Conservation (phyloP, 2,113 vertebrate genomes). For the Emydura subglobosa region DNA sequence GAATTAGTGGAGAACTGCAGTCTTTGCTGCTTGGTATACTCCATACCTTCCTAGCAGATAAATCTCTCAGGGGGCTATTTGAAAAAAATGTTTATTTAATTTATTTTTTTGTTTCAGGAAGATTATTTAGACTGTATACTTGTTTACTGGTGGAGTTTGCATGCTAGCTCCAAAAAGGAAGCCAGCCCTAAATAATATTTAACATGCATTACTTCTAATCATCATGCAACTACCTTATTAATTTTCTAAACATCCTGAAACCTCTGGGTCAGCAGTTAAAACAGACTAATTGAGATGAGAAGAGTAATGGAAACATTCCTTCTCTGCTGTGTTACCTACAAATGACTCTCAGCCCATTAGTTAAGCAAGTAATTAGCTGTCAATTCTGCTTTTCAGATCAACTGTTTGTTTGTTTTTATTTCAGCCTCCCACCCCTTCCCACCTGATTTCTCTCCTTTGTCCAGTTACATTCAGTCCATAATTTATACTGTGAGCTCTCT, state of each 20-base stretch:
- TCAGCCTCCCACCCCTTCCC: neutral
- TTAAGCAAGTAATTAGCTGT: neutral
- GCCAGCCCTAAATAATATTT: neutral
- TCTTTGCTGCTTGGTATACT: neutral
- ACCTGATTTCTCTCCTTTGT: neutral
- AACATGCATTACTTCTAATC: neutral
- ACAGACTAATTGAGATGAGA: neutral
- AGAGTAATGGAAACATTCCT: neutral
- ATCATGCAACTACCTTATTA: neutral
- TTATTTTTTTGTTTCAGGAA: neutral
- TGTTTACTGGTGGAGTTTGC: neutral
- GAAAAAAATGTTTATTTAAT: neutral
- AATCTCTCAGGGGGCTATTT: neutral
- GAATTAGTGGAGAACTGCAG: slow-evolving; percentile 47
- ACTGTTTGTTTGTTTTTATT: neutral
- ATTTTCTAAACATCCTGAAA: neutral
- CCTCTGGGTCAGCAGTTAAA: neutral
- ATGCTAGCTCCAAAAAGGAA: neutral
- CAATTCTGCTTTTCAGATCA: slow-evolving; percentile 7
- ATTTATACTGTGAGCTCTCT: neutral
- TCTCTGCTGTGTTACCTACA: neutral
- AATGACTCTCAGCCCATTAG: neutral
- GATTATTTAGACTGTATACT: neutral
- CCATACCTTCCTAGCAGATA: slow-evolving; percentile 4
- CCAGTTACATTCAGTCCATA: neutral